Evolutionary conservation across 1,140 invertebrate genomes (phyloP).

Genomic region (Oryzaephilus surinamensis): DNA sequence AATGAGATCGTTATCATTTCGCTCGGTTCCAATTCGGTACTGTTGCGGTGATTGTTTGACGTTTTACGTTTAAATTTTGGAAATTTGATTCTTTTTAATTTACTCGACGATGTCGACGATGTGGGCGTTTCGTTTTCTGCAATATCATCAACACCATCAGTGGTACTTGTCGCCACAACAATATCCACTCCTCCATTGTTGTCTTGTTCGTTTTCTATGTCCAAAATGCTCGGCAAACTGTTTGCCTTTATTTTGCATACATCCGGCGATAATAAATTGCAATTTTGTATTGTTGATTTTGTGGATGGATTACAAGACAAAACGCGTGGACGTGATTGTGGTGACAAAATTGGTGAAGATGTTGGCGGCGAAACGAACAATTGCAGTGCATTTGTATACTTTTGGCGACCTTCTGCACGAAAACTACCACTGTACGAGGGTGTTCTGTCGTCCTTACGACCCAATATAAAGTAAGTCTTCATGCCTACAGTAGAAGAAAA

Average conservation of each 20-base stretch:
- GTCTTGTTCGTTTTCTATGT: conserved; percentile 57
- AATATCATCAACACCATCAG: no score
- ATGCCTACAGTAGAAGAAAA: conserved; percentile 46
- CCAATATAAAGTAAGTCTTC: conserved; percentile 70
- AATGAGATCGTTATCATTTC: conserved; percentile 15
- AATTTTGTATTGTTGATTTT: conserved; percentile 31
- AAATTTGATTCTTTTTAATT: conserved; percentile 51
- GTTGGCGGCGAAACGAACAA: conserved; percentile 47
- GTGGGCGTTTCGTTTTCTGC: conserved; percentile 28
- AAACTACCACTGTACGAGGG: conserved; percentile 29
- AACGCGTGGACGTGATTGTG: conserved; percentile 28
- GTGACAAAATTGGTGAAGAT: conserved; percentile 35
- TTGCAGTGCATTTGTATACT: conserved; percentile 39
- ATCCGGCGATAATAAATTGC: conserved; percentile 45
- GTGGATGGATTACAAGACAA: conserved; percentile 30
- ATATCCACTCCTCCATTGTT: conserved; percentile 27
- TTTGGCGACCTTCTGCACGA: conserved; percentile 22
- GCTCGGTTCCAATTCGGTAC: conserved; percentile 12
- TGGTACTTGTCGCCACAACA: conserved; percentile 31
- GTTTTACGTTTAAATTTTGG: conserved; percentile 50
- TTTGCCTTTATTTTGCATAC: conserved; percentile 59
- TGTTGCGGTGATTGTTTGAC: conserved; percentile 12
- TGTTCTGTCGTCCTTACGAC: conserved; percentile 37
- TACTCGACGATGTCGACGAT: conserved; percentile 44
- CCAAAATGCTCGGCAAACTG: conserved; percentile 66